These are phyloP conservation scores for Atherix ibis DNA, from an alignment of 2,888 invertebrate species.

Conservation along the genomic window DNA sequence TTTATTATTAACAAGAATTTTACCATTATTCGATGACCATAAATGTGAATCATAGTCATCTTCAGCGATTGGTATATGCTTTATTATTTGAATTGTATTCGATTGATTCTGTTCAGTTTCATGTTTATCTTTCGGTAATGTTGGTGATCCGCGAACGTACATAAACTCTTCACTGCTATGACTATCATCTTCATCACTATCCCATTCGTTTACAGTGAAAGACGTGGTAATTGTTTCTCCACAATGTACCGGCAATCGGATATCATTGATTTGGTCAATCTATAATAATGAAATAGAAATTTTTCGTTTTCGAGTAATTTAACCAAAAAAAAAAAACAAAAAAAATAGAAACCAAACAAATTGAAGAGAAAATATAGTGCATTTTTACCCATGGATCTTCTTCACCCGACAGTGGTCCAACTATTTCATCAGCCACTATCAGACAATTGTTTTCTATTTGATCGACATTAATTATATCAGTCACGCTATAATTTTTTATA, in stretches of 20 bases:
- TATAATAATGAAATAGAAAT: conserved; percentile 2
- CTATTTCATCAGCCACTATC: conserved; percentile 9
- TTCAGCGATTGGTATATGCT: background rate
- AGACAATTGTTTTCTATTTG: conserved; percentile 9
- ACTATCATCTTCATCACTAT: conserved; percentile 35
- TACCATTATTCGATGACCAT: conserved; percentile 12
- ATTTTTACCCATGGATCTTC: conserved; percentile 17
- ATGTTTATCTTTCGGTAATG: background rate
- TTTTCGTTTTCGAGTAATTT: too few relatives aligned
- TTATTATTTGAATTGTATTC: too few relatives aligned
- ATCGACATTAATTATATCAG: conserved; percentile 6
- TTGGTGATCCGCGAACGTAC: conserved; percentile 17
- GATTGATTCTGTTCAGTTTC: background rate
- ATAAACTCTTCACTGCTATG: conserved; percentile 22
- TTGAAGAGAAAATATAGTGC: too few relatives aligned
- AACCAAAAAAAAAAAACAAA: too few relatives aligned
- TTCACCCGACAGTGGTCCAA: conserved; percentile 13
- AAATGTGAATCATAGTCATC: conserved; percentile 5
- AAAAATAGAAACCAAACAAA: too few relatives aligned
- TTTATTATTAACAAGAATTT: conserved; percentile 8
- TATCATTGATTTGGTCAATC: conserved; percentile 12
- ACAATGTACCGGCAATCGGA: conserved; percentile 12
- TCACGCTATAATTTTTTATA: conserved; percentile 10
- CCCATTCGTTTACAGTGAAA: conserved; percentile 17
- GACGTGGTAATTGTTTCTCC: conserved; percentile 13